Evolutionary conservation across 2,888 invertebrate species (phyloP).

Genomic region (Sarcophaga rosellei): DNA sequence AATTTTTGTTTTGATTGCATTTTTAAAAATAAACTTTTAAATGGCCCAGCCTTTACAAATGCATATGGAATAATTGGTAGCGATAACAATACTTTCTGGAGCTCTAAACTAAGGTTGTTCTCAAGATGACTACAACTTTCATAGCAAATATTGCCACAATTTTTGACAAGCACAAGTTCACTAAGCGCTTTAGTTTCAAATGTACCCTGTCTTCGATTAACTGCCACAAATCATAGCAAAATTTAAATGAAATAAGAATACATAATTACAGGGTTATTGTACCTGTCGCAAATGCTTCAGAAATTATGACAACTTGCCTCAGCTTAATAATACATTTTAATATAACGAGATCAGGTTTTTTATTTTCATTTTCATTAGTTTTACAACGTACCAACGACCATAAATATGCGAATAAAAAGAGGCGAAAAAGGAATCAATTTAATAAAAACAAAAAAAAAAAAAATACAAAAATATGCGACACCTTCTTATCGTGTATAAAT

Average conservation of each 20-base stretch:
- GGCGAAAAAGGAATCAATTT: conserved; percentile 20
- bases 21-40: too few relatives aligned
- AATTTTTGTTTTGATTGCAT: too few relatives aligned
- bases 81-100: too few relatives aligned
- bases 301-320: not conserved
- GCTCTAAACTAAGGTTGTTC: too few relatives aligned
- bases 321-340: not conserved
- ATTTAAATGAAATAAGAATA: not conserved
- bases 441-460: conserved; percentile 1
- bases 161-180: too few relatives aligned
- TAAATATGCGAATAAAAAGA: not conserved
- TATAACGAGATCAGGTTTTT: not conserved
- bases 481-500: conserved; percentile 32
- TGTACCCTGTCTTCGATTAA: too few relatives aligned
- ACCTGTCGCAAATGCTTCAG: not conserved
- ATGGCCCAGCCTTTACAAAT: too few relatives aligned
- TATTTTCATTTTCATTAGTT: not conserved
- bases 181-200: too few relatives aligned
- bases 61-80: too few relatives aligned
- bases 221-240: too few relatives aligned
- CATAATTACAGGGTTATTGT: not conserved
- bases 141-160: too few relatives aligned
- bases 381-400: not conserved
- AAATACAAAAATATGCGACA: not conserved
- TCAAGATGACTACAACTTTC: too few relatives aligned